Conservation (phyloP, 2,113 vertebrate species). For the Mesembrinibis cayennensis region DNA sequence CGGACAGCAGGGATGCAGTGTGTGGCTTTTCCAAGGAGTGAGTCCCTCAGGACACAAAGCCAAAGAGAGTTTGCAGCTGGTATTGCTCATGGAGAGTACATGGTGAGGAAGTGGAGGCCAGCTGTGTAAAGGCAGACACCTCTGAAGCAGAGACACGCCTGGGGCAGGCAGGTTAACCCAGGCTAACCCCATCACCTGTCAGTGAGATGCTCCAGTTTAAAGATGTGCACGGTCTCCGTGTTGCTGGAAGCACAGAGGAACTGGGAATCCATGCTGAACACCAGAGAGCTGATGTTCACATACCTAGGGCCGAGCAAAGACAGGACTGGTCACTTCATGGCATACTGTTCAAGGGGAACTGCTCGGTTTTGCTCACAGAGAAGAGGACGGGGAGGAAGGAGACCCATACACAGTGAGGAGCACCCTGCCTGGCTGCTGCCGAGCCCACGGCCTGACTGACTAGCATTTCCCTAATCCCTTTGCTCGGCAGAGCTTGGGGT, state of each 20-base stretch:
- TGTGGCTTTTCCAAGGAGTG: not conserved
- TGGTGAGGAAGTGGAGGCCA: not conserved
- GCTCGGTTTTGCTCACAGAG: not conserved
- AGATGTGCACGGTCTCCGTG: conserved; percentile 94
- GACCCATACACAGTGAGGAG: not conserved
- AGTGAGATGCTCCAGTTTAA: conserved; percentile 89
- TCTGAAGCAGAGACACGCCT: not conserved
- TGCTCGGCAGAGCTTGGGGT: not conserved
- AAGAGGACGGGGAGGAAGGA: not conserved
- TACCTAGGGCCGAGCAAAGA: conserved; percentile 75
- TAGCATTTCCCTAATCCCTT: not conserved
- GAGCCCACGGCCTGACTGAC: not conserved
- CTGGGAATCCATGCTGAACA: conserved; percentile 92
- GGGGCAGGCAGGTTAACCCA: not conserved
- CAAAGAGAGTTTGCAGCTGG: not conserved
- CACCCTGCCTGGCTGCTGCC: not conserved
- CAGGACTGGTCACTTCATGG: not conserved
- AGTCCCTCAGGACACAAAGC: not conserved
- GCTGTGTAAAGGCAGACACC: not conserved
- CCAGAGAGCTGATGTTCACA: conserved; percentile 91
- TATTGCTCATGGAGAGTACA: not conserved
- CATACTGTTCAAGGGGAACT: not conserved
- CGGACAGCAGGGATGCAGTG: not conserved
- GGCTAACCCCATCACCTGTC: conserved; percentile 75
- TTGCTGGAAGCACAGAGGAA: conserved; percentile 96